Evolutionary conservation across 2,888 invertebrate species (phyloP), one percentile per base, ranked within the genome.

Genomic region (Hirtodrosophila cameraria): DNA sequence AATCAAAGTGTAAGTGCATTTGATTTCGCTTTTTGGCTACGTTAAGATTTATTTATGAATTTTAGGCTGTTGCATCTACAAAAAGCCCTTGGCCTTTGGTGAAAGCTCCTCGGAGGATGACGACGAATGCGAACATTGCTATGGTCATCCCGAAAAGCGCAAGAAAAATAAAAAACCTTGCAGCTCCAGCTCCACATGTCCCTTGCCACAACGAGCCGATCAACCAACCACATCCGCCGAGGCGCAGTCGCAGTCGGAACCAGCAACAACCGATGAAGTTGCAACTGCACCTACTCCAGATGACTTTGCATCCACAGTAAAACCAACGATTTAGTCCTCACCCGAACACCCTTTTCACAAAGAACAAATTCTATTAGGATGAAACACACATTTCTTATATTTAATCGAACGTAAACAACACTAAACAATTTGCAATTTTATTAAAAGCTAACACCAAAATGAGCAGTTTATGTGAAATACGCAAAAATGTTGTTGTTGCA

Each of bases 51-150:
- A 8, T 1, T 13, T 2, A 16, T 8, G 2, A 7, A 2, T 33
- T 13, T 30, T 13, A 97, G 97, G 97, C 91, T 98, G 98, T 89
- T 98, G 98, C 90, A 96, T 98, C 87, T 98, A 97, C 90, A 95
- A 95, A 87, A 98, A 98, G 90, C 97, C 96, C n/a, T 93, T 93
- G 75, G 93, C 93, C 31, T 97, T 98, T 91, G 97, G 94, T 38
- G 98, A 98, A 90, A 97, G 97, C 33, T 97, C 97, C 69, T 96
- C 96, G 0, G 95, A 95, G 54, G 94, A 94, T 33, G 94, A 94
- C 55, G 94, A 95, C 45, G 97, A 97, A 89, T 97, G 96, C 89
- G 96, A 96, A 79, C 94, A 97, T 89, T 97, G 97, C 90, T 94
- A 93, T 90, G 97, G 97, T 0, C 96, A 96, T 90, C 94, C 95